A percentile compares a stretch with the other conserved stretches of the same genome.
These are phyloP conservation scores for Nothobranchius furzeri DNA, from an alignment of 2,113 vertebrate species.

Conservation along the genomic window DNA sequence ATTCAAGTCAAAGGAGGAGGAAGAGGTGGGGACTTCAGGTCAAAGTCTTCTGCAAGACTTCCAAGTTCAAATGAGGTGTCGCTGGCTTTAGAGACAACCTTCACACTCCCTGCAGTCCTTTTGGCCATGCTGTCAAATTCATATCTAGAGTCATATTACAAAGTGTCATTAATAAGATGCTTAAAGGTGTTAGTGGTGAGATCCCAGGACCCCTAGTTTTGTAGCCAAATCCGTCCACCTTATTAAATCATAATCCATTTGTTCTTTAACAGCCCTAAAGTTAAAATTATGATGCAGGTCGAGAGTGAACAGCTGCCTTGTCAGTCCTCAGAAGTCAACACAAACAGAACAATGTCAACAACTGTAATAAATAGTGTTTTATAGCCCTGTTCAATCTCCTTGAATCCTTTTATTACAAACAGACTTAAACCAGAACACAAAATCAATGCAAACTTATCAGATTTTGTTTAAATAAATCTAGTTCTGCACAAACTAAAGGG, in stretches of 20 bases:
- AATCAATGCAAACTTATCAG: not conserved
- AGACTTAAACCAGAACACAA: conserved; percentile 1
- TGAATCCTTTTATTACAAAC: conserved; percentile 5
- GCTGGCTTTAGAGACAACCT: conserved; percentile 74
- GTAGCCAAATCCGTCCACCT: conserved; percentile 49
- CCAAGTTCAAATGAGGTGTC: conserved; percentile 71
- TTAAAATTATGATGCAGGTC: conserved; percentile 62
- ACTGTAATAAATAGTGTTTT: conserved; percentile 6
- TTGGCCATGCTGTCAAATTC: conserved; percentile 58
- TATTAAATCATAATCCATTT: conserved; percentile 68
- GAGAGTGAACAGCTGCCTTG: conserved; percentile 65
- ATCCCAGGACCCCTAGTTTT: conserved; percentile 59
- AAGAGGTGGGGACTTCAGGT: conserved; percentile 50
- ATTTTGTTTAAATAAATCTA: too few species aligned
- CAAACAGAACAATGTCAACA: conserved; percentile 1
- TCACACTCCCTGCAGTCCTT: conserved; percentile 66
- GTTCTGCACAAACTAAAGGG: too few species aligned
- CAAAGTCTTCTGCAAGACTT: conserved; percentile 64
- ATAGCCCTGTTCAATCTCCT: not conserved
- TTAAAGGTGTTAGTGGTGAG: conserved; percentile 64
- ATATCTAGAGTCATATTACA: conserved; percentile 74
- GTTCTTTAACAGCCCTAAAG: conserved; percentile 60
- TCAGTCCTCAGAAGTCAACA: conserved; percentile 45
- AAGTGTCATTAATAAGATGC: conserved; percentile 73
- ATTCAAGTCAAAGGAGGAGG: conserved; percentile 66